Evolutionary conservation across 2,113 vertebrate genomes (phyloP).

Genomic region (Gnathonemus longibarbis): DNA sequence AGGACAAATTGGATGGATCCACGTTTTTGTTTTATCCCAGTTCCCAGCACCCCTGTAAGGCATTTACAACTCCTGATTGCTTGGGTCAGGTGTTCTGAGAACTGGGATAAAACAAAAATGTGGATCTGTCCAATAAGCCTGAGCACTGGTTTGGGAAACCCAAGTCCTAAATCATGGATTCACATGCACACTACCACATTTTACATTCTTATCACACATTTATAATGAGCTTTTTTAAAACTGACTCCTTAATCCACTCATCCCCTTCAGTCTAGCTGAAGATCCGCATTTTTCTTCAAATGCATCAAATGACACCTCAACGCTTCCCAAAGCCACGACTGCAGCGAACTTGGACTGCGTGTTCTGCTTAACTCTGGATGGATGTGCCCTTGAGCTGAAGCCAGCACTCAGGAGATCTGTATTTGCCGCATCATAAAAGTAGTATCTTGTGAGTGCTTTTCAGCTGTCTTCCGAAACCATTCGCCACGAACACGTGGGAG

Average conservation of each 20-base stretch:
- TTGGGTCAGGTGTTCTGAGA: not conserved
- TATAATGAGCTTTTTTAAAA: not conserved
- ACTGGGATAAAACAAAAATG: not conserved
- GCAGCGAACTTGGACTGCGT: not conserved
- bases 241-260: not conserved
- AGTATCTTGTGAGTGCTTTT: constrained; percentile 21
- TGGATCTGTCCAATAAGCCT: not conserved
- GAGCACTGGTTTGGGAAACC: not conserved
- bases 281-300: not conserved
- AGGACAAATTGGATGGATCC: not conserved
- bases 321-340: not conserved
- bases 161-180: not conserved
- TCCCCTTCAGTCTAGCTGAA: not conserved
- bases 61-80: too few species aligned
- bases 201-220: not conserved
- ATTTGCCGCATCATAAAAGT: constrained; percentile 35
- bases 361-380: not conserved
- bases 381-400: constrained; percentile 24
- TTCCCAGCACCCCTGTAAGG: not conserved
- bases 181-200: not conserved
- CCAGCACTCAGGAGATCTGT: constrained; percentile 36
- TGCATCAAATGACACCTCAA: not conserved
- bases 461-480: constrained; percentile 27
- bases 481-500: constrained; percentile 24
- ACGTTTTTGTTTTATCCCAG: not conserved